These are phyloP conservation scores for Malurus leucopterus DNA, from an alignment of 2,797 vertebrate species.

Conservation along the genomic window DNA sequence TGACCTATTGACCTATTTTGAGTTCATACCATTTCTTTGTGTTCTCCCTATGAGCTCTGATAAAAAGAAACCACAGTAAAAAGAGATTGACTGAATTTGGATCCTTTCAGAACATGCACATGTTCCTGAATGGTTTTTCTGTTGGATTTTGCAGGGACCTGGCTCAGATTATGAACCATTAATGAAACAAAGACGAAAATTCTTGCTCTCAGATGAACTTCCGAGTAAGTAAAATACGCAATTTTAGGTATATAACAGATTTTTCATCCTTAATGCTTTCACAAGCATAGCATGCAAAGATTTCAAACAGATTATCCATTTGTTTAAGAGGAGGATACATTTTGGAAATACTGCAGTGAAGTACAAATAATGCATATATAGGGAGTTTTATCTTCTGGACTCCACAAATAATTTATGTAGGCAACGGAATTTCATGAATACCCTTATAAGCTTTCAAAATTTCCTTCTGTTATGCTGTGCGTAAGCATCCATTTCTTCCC, in stretches of 20 bases:
- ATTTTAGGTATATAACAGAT: neutral
- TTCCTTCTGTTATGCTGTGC: neutral
- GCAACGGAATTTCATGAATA: neutral
- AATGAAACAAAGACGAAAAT: slow-evolving; percentile 74
- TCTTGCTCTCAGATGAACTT: slow-evolving; percentile 61
- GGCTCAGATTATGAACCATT: slow-evolving; percentile 73
- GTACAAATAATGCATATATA: neutral
- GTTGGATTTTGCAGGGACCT: slow-evolving; percentile 71
- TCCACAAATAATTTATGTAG: neutral
- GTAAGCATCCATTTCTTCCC: neutral
- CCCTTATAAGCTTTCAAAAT: neutral
- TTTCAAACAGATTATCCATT: neutral
- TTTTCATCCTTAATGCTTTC: neutral
- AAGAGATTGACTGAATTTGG: neutral
- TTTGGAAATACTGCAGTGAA: neutral
- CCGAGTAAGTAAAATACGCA: slow-evolving; percentile 56
- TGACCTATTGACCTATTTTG: neutral
- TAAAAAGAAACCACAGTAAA: neutral
- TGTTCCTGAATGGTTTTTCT: neutral
- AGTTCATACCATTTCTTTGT: neutral
- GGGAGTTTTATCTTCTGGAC: neutral
- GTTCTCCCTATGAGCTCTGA: neutral
- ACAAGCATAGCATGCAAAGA: neutral
- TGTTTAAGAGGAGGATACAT: neutral
- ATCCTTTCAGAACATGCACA: neutral